phyloP scores from a whole-genome alignment of 2,888 invertebrate genomes.

The Thereva nobilitata region DNA sequence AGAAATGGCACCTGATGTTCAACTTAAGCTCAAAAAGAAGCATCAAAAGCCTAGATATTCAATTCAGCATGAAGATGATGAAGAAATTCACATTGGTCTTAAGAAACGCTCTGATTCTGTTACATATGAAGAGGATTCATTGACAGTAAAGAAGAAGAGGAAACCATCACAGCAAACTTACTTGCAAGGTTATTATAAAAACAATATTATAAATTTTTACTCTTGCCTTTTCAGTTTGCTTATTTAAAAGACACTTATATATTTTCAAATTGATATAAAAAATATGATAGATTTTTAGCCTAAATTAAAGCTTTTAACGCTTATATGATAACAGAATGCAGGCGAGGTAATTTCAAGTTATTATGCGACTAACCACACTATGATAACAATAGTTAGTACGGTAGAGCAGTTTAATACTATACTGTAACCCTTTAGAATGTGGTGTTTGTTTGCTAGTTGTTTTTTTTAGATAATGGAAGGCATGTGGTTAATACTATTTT shows the following conservation, averaged over 20 bases:
- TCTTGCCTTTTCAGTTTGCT: conserved; percentile 6
- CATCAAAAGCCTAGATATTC: conserved; percentile 61
- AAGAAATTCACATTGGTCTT: conserved; percentile 61
- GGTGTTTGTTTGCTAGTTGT: no score
- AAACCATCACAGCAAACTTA: conserved; percentile 69
- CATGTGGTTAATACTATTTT: no score
- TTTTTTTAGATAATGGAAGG: no score
- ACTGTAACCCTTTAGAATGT: no score
- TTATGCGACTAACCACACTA: no score
- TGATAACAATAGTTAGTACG: no score
- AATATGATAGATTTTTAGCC: conserved; percentile 38
- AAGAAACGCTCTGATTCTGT: conserved; percentile 60
- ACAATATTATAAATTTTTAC: conserved; percentile 29
- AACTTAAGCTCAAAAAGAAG: conserved; percentile 59
- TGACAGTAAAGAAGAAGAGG: conserved; percentile 71
- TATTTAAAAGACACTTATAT: conserved; percentile 17
- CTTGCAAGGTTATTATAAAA: conserved; percentile 65
- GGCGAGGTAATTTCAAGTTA: conserved; percentile 48
- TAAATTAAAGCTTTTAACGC: conserved; percentile 45
- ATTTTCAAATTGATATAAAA: conserved; percentile 1
- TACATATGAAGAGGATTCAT: conserved; percentile 66
- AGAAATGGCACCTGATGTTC: conserved; percentile 59
- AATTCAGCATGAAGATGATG: conserved; percentile 63
- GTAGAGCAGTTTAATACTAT: no score
- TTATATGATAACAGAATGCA: conserved; percentile 58